Conservation (phyloP, 1,140 invertebrate species). For the Drosophila quadrilineata region DNA sequence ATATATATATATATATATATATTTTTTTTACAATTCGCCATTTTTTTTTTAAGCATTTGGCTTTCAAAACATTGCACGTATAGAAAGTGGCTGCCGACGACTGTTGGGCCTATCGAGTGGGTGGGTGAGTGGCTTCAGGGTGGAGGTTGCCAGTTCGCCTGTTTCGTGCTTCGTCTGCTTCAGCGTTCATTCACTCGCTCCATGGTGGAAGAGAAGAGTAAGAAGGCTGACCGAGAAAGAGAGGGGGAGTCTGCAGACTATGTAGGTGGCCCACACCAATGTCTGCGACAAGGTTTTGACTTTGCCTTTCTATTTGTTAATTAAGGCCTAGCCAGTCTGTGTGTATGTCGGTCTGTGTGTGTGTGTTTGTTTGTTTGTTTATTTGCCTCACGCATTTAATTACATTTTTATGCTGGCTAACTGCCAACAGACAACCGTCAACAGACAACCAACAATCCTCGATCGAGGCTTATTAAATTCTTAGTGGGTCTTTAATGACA, state of each 20-base stretch:
- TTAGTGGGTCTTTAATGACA: conserved; percentile 61
- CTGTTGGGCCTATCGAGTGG: conserved; percentile 43
- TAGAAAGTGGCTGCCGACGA: conserved; percentile 65
- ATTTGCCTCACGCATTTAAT: conserved; percentile 66
- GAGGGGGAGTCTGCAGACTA: conserved; percentile 10
- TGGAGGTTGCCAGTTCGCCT: not conserved
- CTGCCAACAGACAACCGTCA: conserved; percentile 30
- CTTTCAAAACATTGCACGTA: conserved; percentile 71
- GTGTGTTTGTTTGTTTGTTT: not conserved
- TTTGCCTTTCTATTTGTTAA: conserved; percentile 76
- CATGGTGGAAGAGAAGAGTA: too few relatives aligned
- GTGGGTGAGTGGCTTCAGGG: not conserved
- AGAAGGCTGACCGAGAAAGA: too few relatives aligned
- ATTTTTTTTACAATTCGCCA: conserved; percentile 23
- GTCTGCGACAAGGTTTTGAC: conserved; percentile 68
- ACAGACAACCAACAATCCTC: too few relatives aligned
- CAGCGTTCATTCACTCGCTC: conserved; percentile 73
- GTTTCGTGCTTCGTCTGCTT: conserved; percentile 45
- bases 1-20: conserved; percentile 11
- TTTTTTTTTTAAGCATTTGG: conserved; percentile 49
- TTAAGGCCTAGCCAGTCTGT: conserved; percentile 52
- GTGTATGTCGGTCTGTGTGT: not conserved
- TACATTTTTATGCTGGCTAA: conserved; percentile 61
- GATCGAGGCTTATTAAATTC: conserved; percentile 53
- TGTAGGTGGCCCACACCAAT: conserved; percentile 12